These are phyloP conservation scores for Labroides dimidiatus DNA, from an alignment of 2,797 vertebrate genomes.

Conservation along the genomic window DNA sequence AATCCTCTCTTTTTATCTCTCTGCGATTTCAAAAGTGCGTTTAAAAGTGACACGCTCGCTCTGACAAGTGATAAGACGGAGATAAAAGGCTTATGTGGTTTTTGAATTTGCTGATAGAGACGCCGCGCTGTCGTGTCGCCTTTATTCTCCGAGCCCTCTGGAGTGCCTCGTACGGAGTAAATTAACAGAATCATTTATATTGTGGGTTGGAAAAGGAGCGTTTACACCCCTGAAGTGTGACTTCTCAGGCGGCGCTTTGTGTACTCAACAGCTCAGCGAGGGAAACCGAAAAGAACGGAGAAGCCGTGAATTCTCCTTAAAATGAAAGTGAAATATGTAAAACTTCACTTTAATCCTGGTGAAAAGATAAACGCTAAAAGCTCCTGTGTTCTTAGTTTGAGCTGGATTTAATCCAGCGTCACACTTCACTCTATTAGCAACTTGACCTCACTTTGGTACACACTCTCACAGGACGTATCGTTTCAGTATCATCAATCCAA, in stretches of 20 bases:
- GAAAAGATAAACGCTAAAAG: background rate
- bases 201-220: background rate
- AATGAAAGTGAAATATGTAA: background rate
- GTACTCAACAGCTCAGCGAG: background rate
- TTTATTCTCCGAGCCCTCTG: constrained; percentile 12
- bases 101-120: constrained; percentile 29
- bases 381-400: no score
- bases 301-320: background rate
- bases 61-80: constrained; percentile 29
- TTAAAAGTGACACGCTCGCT: constrained; percentile 18
- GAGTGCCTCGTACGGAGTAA: background rate
- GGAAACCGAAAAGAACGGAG: background rate
- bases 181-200: constrained; percentile 9
- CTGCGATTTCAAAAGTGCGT: constrained; percentile 9
- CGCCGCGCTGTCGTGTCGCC: constrained; percentile 1
- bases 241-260: background rate
- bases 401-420: background rate
- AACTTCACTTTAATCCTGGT: background rate
- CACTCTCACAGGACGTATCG: background rate
- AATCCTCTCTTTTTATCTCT: constrained; percentile 9
- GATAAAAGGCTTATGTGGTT: constrained; percentile 18
- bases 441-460: background rate
- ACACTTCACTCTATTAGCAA: background rate
- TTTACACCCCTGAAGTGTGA: background rate
- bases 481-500: no score